Evolutionary conservation across 2,888 invertebrate genomes (phyloP).

Genomic region (Acronicta alni): DNA sequence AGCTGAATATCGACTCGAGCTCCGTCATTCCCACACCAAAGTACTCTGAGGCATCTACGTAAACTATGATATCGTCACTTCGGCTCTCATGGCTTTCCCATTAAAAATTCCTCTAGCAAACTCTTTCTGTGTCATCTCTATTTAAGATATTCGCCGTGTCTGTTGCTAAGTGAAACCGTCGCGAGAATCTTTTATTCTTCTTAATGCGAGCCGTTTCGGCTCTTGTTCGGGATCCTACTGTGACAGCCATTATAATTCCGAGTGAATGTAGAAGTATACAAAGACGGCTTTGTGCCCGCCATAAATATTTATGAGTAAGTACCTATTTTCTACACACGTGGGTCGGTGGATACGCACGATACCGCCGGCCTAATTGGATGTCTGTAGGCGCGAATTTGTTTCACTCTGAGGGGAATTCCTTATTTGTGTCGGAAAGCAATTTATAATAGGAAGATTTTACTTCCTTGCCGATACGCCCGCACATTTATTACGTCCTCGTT

Average conservation of each 20-base stretch:
- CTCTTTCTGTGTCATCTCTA: constrained; percentile 79
- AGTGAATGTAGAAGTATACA: constrained; percentile 86
- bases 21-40: constrained; percentile 61
- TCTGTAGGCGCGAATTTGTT: constrained; percentile 83
- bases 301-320: constrained; percentile 88
- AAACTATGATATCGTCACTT: constrained; percentile 50
- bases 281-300: constrained; percentile 83
- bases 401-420: constrained; percentile 73
- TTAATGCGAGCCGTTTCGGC: constrained; percentile 85
- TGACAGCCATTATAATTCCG: constrained; percentile 88
- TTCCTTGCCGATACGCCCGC: constrained; percentile 50
- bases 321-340: constrained; percentile 85
- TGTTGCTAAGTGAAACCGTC: constrained; percentile 84
- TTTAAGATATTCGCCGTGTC: constrained; percentile 78
- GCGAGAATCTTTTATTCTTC: constrained; percentile 82
- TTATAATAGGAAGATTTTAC: constrained; percentile 62
- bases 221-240: constrained; percentile 86
- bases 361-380: constrained; percentile 83
- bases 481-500: constrained; percentile 42
- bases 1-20: constrained; percentile 46
- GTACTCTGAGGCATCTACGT: constrained; percentile 60
- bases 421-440: constrained; percentile 66
- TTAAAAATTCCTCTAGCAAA: constrained; percentile 71
- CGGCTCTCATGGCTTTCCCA: constrained; percentile 61
- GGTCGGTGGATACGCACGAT: constrained; percentile 86